Conservation (phyloP, 2,113 vertebrate species). For the Podilymbus podiceps region DNA sequence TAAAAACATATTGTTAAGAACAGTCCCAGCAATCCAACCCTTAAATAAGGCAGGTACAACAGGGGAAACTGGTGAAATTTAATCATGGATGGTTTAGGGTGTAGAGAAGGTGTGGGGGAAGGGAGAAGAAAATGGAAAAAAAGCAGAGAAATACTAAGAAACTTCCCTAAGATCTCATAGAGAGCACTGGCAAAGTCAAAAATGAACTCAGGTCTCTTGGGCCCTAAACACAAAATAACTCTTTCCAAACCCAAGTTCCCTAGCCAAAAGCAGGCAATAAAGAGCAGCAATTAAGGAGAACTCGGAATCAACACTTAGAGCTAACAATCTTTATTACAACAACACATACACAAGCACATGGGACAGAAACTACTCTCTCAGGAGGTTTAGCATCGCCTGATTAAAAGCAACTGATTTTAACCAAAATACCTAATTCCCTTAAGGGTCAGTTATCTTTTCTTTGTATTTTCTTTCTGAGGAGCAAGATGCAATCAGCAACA, state of each 20-base stretch:
- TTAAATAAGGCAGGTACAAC: neutral
- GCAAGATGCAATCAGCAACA: neutral
- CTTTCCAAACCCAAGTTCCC: neutral
- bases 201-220: constrained; percentile 34
- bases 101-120: neutral
- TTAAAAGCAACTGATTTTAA: constrained; percentile 13
- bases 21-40: neutral
- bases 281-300: constrained; percentile 43
- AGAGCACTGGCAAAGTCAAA: constrained; percentile 21
- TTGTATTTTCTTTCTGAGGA: neutral
- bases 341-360: constrained; percentile 1
- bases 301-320: constrained; percentile 45
- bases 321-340: constrained; percentile 55
- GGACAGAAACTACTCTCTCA: neutral
- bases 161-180: constrained; percentile 17
- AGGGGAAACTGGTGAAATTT: constrained; percentile 6
- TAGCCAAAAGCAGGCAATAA: constrained; percentile 47
- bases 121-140: neutral
- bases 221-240: constrained; percentile 46
- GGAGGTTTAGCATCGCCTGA: constrained; percentile 5
- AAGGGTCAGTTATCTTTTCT: neutral
- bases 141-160: constrained; percentile 14
- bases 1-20: neutral
- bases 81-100: neutral
- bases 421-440: neutral